A percentile compares a stretch with the other conserved stretches of the same genome.
These are phyloP conservation scores for Phainopepla nitens DNA, from an alignment of 2,113 vertebrate genomes.

Conservation along the genomic window DNA sequence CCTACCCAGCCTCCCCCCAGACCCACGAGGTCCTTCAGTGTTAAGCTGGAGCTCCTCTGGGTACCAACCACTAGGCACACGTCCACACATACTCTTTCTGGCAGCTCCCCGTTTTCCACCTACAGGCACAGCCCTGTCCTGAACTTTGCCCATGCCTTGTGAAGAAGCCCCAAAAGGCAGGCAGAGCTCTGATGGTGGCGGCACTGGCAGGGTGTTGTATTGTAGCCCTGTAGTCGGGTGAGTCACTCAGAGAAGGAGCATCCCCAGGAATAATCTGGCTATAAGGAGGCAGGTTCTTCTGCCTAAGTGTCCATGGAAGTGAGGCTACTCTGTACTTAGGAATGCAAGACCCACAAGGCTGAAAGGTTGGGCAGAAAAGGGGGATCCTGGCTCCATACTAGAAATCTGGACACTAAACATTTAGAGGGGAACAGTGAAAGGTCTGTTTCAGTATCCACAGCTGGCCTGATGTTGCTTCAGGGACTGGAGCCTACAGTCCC, in stretches of 20 bases:
- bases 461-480: background rate
- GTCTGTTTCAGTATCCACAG: background rate
- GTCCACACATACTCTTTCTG: background rate
- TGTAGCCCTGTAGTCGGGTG: background rate
- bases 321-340: background rate
- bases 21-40: background rate
- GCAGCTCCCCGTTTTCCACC: background rate
- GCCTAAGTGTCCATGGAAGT: background rate
- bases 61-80: background rate
- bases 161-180: background rate
- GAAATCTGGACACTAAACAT: background rate
- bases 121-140: background rate
- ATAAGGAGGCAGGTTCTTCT: background rate
- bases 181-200: background rate
- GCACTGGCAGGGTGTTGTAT: background rate
- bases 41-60: background rate
- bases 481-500: background rate
- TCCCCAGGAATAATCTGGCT: background rate
- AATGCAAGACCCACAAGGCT: background rate
- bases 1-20: background rate
- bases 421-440: background rate
- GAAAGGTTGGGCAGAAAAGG: background rate
- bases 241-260: background rate
- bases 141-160: background rate
- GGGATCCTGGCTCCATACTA: background rate